Percentiles rank a stretch among this genome's conserved stretches.
phyloP scores from a whole-genome alignment of 2,113 vertebrate genomes.

The Ascaphus truei region DNA sequence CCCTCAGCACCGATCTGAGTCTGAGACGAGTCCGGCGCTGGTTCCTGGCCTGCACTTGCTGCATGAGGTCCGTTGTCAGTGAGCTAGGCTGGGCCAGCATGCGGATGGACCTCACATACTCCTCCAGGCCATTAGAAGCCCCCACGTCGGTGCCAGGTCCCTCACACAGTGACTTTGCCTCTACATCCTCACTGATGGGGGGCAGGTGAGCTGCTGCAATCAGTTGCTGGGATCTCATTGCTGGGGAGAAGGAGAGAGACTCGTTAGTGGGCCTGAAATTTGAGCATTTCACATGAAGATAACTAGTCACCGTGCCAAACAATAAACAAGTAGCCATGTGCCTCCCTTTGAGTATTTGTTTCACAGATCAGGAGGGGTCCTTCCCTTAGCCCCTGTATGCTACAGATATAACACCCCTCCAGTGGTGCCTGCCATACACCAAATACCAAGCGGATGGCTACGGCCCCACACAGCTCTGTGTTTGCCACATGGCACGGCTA shows the following conservation, averaged over 20 bases:
- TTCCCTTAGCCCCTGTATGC: no score
- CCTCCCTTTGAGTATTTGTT: no score
- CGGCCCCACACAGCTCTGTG: no score
- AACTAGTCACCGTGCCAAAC: no score
- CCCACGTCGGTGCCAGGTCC: background rate
- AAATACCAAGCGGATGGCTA: no score
- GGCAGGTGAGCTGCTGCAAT: background rate
- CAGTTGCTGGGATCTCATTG: constrained; percentile 15
- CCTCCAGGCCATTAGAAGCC: constrained; percentile 10
- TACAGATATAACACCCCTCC: no score
- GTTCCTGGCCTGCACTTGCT: background rate
- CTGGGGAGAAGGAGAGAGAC: background rate
- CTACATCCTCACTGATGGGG: constrained; percentile 1
- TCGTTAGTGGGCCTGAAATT: no score
- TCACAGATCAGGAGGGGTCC: no score
- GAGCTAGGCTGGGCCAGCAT: constrained; percentile 23
- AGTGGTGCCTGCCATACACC: no score
- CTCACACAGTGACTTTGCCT: background rate
- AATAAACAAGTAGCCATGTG: no score
- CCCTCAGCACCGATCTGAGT: background rate
- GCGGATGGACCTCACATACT: constrained; percentile 26
- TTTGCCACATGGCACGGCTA: no score
- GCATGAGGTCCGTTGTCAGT: background rate
- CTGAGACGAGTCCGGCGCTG: background rate
- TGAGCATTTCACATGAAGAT: no score